phyloP scores from a whole-genome alignment of 2,888 invertebrate genomes.

The Limnephilus auricula region DNA sequence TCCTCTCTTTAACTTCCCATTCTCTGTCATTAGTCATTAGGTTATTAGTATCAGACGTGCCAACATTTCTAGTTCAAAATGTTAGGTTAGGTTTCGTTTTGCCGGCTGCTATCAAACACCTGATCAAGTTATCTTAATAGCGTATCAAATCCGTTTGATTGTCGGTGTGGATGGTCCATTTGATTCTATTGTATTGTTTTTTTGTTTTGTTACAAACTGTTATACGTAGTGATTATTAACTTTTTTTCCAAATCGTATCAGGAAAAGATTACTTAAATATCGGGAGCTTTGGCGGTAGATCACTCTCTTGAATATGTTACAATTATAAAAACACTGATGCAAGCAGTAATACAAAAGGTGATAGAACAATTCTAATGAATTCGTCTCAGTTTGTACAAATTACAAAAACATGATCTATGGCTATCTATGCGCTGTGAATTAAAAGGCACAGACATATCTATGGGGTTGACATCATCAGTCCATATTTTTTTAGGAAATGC shows the following conservation, averaged over 20 bases:
- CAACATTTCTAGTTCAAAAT: background rate
- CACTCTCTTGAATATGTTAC: no score
- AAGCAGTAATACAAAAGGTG: no score
- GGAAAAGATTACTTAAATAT: background rate
- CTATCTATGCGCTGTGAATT: no score
- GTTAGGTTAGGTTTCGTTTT: background rate
- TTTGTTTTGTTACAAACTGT: background rate
- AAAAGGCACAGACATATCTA: no score
- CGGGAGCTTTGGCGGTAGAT: background rate
- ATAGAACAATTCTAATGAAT: no score
- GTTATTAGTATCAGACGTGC: background rate
- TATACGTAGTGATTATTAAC: background rate
- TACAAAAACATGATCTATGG: no score
- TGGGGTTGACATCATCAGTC: background rate
- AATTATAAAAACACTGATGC: no score
- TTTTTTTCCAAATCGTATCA: background rate
- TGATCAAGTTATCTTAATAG: background rate
- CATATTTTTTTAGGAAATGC: no score
- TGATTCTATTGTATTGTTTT: background rate
- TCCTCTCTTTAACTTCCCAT: background rate
- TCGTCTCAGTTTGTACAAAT: no score
- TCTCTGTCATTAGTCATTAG: background rate
- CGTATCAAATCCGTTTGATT: background rate
- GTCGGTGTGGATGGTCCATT: background rate
- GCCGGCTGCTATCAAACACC: background rate